Conservation (phyloP, 2,797 vertebrate species). For the Spinus pinus region DNA sequence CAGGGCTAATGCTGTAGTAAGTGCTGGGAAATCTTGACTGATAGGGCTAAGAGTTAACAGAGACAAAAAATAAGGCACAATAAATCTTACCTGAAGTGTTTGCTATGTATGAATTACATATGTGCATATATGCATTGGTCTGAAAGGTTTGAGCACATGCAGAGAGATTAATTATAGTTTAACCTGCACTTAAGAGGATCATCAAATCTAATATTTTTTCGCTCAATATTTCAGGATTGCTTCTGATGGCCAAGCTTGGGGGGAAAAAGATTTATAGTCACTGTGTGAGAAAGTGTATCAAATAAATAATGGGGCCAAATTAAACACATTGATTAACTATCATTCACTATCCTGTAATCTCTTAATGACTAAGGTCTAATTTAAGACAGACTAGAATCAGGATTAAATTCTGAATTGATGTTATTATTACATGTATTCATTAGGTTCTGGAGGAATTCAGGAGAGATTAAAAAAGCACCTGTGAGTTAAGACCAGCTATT, state of each 20-base stretch:
- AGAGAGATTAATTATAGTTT: conserved; percentile 40
- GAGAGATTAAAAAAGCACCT: conserved; percentile 53
- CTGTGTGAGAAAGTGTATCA: conserved; percentile 46
- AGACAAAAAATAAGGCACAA: conserved; percentile 25
- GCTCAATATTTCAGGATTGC: neutral
- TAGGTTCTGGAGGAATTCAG: conserved; percentile 58
- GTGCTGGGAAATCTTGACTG: conserved; percentile 59
- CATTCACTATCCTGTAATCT: conserved; percentile 64
- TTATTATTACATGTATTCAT: conserved; percentile 63
- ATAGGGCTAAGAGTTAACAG: conserved; percentile 42
- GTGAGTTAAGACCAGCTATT: conserved; percentile 51
- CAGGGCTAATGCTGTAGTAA: conserved; percentile 52
- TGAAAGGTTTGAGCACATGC: neutral
- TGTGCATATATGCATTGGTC: conserved; percentile 20
- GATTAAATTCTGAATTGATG: conserved; percentile 65
- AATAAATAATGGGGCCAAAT: conserved; percentile 70
- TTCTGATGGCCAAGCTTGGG: neutral
- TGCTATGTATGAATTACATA: neutral
- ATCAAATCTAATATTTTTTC: conserved; percentile 43
- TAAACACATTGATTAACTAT: conserved; percentile 70
- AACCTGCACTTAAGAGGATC: conserved; percentile 34
- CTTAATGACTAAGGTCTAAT: conserved; percentile 59
- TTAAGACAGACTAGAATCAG: conserved; percentile 55
- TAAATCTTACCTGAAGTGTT: conserved; percentile 25
- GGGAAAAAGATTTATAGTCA: conserved; percentile 40